Percentiles rank a stretch among this genome's conserved stretches.
phyloP scores from a whole-genome alignment of 2,888 invertebrate species.

The Cataglyphis albicans region DNA sequence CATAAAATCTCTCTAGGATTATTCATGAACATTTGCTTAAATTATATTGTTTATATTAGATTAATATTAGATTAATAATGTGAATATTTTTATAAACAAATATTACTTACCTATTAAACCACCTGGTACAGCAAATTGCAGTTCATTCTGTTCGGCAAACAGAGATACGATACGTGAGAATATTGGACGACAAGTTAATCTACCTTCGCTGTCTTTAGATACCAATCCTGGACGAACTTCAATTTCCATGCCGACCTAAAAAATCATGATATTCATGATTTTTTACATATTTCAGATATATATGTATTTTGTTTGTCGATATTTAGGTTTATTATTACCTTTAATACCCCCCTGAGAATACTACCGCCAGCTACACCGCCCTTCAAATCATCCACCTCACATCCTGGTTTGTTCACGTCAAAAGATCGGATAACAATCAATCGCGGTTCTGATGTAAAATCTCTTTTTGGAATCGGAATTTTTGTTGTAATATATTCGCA shows the following conservation, averaged over 20 bases:
- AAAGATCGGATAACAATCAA: slow-evolving; percentile 98
- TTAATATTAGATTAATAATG: not conserved
- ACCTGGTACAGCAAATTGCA: slow-evolving; percentile 99
- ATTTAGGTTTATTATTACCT: slow-evolving; percentile 85
- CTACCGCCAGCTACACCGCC: slow-evolving; percentile 99
- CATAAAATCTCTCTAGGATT: slow-evolving; percentile 6
- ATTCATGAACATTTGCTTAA: not conserved
- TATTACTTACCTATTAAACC: slow-evolving; percentile 94
- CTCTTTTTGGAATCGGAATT: slow-evolving; percentile 97
- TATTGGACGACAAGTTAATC: slow-evolving; percentile 97
- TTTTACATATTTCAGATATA: not conserved
- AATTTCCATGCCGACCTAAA: slow-evolving; percentile 97
- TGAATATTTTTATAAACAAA: not conserved
- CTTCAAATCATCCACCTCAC: slow-evolving; percentile 98
- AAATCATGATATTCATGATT: not conserved
- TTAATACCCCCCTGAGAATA: slow-evolving; percentile 97
- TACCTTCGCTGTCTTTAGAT: slow-evolving; percentile 98
- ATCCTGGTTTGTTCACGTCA: slow-evolving; percentile 99
- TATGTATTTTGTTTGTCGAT: not conserved
- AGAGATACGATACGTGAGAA: slow-evolving; percentile 98
- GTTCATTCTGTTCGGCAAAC: slow-evolving; percentile 98
- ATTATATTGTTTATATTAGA: not conserved
- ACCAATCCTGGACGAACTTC: slow-evolving; percentile 99
- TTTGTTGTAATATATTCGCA: slow-evolving; percentile 99
- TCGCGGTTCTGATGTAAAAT: slow-evolving; percentile 97